Conservation (phyloP, 1,140 invertebrate species). For the Rhizoglyphus robini region DNA sequence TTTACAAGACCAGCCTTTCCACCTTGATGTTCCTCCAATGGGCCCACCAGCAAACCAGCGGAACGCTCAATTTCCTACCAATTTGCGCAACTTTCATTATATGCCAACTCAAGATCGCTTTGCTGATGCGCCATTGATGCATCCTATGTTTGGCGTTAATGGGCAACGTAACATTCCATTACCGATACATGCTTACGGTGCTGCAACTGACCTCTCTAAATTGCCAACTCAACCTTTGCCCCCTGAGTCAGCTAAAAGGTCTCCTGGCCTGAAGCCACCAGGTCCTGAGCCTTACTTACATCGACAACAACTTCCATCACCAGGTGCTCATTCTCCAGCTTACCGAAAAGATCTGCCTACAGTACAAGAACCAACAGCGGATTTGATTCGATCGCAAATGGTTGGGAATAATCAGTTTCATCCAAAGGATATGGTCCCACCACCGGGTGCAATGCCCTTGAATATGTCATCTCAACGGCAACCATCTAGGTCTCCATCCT, state of each 20-base stretch:
- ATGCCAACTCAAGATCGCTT: not conserved
- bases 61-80: not conserved
- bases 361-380: not conserved
- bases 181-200: not conserved
- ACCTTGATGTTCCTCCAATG: not conserved
- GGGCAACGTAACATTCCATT: not conserved
- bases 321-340: not conserved
- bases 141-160: not conserved
- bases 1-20: not conserved
- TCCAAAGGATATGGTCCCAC: not conserved
- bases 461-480: constrained; percentile 22
- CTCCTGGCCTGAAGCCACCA: not conserved
- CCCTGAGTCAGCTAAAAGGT: not conserved
- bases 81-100: not conserved
- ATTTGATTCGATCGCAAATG: constrained; percentile 6
- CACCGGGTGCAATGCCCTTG: constrained; percentile 10
- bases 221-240: not conserved
- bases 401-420: not conserved
- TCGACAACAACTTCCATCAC: not conserved
- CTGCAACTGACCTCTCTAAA: not conserved
- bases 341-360: constrained; percentile 1
- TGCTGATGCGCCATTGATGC: not conserved
- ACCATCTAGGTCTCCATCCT: not conserved
- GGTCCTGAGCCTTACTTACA: not conserved
- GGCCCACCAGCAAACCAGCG: not conserved